Percentiles rank a stretch among this genome's conserved stretches.
phyloP scores from a whole-genome alignment of 2,888 invertebrate species.

The Ornithoptera alexandrae region DNA sequence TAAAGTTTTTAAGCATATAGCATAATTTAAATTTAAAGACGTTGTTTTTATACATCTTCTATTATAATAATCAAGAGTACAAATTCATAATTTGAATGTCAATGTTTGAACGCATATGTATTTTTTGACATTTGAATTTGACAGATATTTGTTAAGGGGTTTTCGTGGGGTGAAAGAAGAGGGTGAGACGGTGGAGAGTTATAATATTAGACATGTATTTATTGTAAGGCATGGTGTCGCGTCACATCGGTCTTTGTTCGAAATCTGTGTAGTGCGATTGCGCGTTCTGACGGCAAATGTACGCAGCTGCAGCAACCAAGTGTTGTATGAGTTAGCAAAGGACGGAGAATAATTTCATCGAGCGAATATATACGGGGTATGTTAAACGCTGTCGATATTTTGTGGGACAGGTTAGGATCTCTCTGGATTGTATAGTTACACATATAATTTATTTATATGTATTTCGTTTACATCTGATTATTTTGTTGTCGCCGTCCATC shows the following conservation, averaged over 20 bases:
- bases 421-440: constrained; percentile 46
- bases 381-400: constrained; percentile 71
- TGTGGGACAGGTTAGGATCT: constrained; percentile 68
- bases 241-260: constrained; percentile 26
- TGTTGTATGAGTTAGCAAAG: constrained; percentile 59
- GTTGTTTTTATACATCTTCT: background rate
- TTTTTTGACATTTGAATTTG: background rate
- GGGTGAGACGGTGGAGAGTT: constrained; percentile 5
- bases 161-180: constrained; percentile 3
- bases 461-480: constrained; percentile 34
- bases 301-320: constrained; percentile 46
- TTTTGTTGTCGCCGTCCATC: constrained; percentile 42
- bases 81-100: background rate
- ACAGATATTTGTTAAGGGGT: background rate
- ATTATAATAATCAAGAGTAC: background rate
- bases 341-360: constrained; percentile 65
- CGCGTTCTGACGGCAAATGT: constrained; percentile 52
- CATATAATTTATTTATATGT: constrained; percentile 44
- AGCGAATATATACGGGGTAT: constrained; percentile 57
- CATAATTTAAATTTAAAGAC: background rate
- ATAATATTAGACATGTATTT: constrained; percentile 27
- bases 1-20: background rate
- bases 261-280: constrained; percentile 51
- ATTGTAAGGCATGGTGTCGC: constrained; percentile 29
- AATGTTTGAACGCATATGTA: background rate